Evolutionary conservation across 2,888 invertebrate genomes (phyloP).

Genomic region (Machimus rusticus): DNA sequence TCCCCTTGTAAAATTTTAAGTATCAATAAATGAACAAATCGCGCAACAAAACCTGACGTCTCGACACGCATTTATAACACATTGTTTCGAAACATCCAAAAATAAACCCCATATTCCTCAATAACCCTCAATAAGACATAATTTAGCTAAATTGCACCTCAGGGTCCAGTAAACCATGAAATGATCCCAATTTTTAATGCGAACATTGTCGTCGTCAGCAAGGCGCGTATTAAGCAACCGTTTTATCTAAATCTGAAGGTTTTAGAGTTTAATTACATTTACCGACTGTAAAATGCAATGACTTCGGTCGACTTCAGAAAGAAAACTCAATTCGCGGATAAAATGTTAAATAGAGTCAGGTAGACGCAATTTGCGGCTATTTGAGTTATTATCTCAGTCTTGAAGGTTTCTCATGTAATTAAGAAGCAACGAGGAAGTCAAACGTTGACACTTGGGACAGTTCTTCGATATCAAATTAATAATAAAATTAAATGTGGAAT

Average conservation of each 20-base stretch:
- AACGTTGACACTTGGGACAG: not conserved
- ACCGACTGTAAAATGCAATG: not conserved
- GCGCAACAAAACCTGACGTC: not conserved
- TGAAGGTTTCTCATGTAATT: not conserved
- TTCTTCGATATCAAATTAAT: not conserved
- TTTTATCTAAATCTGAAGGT: not conserved
- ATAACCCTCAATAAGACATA: not conserved
- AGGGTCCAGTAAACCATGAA: not conserved
- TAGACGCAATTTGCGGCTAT: not conserved
- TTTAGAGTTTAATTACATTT: not conserved
- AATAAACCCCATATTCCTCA: not conserved
- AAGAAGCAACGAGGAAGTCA: not conserved
- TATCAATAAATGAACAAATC: not conserved
- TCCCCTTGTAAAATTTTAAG: not conserved
- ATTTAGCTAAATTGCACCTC: not conserved
- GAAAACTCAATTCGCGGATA: not conserved
- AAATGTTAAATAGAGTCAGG: not conserved
- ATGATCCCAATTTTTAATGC: not conserved
- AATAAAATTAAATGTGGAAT: not conserved
- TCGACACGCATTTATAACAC: not conserved
- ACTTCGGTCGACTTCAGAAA: not conserved
- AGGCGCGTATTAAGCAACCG: not conserved
- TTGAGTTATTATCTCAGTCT: not conserved
- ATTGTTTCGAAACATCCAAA: not conserved
- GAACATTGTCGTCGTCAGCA: not conserved